Conservation (phyloP, 1,140 invertebrate genomes). For the Protaetia brevitarsis region DNA sequence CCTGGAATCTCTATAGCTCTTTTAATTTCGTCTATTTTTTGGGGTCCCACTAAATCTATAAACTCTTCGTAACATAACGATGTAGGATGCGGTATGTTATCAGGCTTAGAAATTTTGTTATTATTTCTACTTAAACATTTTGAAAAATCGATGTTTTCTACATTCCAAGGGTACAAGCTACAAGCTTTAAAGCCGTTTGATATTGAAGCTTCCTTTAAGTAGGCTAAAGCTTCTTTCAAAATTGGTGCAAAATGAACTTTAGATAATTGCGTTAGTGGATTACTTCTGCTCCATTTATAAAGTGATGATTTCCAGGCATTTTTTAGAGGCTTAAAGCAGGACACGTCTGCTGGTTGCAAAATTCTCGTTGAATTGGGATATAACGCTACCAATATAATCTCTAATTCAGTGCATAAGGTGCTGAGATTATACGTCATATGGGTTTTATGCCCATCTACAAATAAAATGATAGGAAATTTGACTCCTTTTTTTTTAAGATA, state of each 20-base stretch:
- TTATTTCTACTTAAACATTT: slow-evolving; percentile 32
- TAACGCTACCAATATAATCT: slow-evolving; percentile 23
- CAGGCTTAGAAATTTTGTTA: neutral
- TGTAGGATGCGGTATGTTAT: neutral
- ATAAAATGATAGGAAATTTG: too few species aligned
- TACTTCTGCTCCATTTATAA: slow-evolving; percentile 29
- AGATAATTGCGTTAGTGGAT: slow-evolving; percentile 25
- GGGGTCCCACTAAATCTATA: neutral
- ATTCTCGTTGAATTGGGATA: slow-evolving; percentile 25
- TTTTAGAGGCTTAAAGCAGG: slow-evolving; percentile 43
- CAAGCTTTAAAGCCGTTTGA: slow-evolving; percentile 33
- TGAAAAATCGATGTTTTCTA: slow-evolving; percentile 31
- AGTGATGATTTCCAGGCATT: slow-evolving; percentile 38
- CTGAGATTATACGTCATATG: slow-evolving; percentile 36
- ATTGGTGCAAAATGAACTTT: slow-evolving; percentile 36
- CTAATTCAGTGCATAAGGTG: slow-evolving; percentile 32
- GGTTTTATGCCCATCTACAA: slow-evolving; percentile 41
- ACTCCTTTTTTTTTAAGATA: slow-evolving; percentile 29
- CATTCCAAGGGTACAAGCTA: slow-evolving; percentile 32
- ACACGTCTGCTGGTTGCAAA: slow-evolving; percentile 45
- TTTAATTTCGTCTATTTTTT: neutral
- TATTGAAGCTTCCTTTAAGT: slow-evolving; percentile 28
- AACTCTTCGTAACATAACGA: neutral
- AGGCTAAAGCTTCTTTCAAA: slow-evolving; percentile 30
- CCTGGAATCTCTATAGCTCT: neutral